Percentiles rank a stretch among this genome's conserved stretches.
phyloP scores from a whole-genome alignment of 2,797 vertebrate species.

The Coracias cyanogaster region DNA sequence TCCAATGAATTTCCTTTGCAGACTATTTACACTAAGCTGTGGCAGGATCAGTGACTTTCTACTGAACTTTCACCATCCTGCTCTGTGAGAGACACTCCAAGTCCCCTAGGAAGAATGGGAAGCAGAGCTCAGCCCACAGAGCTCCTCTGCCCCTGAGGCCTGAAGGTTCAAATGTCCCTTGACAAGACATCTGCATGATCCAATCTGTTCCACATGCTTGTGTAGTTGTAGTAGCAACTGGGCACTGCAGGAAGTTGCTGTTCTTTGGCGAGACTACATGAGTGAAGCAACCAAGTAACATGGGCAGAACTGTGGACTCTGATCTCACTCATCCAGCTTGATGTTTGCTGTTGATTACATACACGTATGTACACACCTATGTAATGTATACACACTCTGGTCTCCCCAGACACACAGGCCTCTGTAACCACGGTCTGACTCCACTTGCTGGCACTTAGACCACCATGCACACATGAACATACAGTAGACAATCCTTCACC shows the following conservation, averaged over 20 bases:
- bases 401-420: not conserved
- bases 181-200: not conserved
- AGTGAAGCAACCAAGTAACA: not conserved
- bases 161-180: not conserved
- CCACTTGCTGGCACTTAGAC: not conserved
- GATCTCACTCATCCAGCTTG: not conserved
- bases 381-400: not conserved
- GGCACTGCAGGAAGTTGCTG: not conserved
- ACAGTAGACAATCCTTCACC: not conserved
- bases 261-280: not conserved
- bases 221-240: not conserved
- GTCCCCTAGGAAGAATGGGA: not conserved
- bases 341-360: not conserved
- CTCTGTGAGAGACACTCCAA: not conserved
- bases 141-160: not conserved
- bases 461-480: not conserved
- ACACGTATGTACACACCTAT: not conserved
- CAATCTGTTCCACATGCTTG: not conserved
- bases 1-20: not conserved
- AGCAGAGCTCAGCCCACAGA: not conserved
- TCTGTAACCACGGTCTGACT: not conserved
- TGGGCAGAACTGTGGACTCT: not conserved
- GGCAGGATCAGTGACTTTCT: not conserved
- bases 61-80: not conserved
- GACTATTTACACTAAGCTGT: not conserved